Base-by-base conservation (phyloP, 2,888 invertebrate genomes). In the Troilus luridus region DNA sequence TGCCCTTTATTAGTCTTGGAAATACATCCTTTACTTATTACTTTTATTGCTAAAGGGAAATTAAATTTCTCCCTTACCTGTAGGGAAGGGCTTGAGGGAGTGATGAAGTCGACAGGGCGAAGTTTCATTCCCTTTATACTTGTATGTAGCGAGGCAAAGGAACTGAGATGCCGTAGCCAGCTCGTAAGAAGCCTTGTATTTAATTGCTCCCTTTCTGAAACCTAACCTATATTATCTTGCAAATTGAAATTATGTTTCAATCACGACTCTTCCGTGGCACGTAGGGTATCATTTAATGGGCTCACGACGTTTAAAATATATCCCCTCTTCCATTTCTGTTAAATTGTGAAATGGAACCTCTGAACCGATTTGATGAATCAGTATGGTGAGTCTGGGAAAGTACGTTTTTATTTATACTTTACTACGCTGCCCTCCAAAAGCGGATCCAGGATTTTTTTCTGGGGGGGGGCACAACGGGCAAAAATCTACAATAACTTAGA, bases 171-270 rank as follows among this genome's bases (percentile, higher is more conserved):
- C 85, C 85, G 56, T 85, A 85, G 21, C 85, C 85, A 58, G 56
- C 56, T 85, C 85, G n/a, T 58, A 58, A 85, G 85, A 85, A 85
- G 56, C 85, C 85, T 85, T 85, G 21, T 41, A 85, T 21, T 85
- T 85, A 85, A 85, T 85, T 85, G 85, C 11, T 58, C 85, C 85
- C 54, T 56, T 54, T 56, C 85, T 85, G 85, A 85, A 85, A 11
- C 85, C 85, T 85, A 85, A 58, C 85, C 85, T 56, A 85, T 85
- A 85, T 85, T 85, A 85, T 85, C 85, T 85, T 58, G 85, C 85
- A 85, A 58, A 58, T 85, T 56, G 56, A 85, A 85, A 85, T 85
- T 85, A 85, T 85, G 85, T 56, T 85, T 58, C 56, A 54, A 85
- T 58, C 85, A 85, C 21, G 54, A 56, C 54, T 24, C 72, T 58